Evolutionary conservation across 2,888 invertebrate genomes (phyloP).

Genomic region (Synanthedon andrenaeformis): DNA sequence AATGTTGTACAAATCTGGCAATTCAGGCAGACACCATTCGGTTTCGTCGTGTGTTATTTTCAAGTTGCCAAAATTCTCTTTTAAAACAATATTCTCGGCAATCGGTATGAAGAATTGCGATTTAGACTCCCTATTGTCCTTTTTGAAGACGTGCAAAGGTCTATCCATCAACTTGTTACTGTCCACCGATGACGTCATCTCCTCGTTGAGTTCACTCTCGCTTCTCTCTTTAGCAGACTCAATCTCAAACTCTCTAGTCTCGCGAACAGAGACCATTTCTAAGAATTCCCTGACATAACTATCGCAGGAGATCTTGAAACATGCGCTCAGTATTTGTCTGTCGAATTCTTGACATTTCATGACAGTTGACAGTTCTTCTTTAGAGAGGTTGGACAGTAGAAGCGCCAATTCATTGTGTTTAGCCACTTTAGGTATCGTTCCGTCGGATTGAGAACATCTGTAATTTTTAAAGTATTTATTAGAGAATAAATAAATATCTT

Average conservation of each 20-base stretch:
- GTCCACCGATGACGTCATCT: conserved; percentile 49
- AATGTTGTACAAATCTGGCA: conserved; percentile 41
- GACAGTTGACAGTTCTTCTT: conserved; percentile 51
- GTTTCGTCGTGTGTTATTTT: conserved; percentile 47
- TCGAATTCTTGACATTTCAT: conserved; percentile 61
- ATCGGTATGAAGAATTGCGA: conserved; percentile 64
- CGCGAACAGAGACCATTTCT: conserved; percentile 35
- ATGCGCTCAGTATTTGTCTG: conserved; percentile 58
- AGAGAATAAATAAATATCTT: background rate
- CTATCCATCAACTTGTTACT: conserved; percentile 55
- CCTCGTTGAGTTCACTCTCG: conserved; percentile 30
- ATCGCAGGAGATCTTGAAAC: conserved; percentile 62
- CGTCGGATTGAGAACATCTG: conserved; percentile 50
- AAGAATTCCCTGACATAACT: conserved; percentile 54
- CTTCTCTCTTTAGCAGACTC: conserved; percentile 35
- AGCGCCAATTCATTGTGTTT: conserved; percentile 41
- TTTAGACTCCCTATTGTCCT: conserved; percentile 55
- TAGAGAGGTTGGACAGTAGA: conserved; percentile 36
- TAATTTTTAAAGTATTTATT: conserved; percentile 7
- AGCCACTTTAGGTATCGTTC: conserved; percentile 29
- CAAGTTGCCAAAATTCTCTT: conserved; percentile 49
- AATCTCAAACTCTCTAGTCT: conserved; percentile 45
- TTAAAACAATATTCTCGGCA: conserved; percentile 34
- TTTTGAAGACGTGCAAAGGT: conserved; percentile 54
- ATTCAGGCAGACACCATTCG: conserved; percentile 42